A percentile compares a stretch with the other conserved stretches of the same genome.
Evolutionary conservation across 2,797 vertebrate genomes (phyloP).

Genomic region (Melanogrammus aeglefinus): DNA sequence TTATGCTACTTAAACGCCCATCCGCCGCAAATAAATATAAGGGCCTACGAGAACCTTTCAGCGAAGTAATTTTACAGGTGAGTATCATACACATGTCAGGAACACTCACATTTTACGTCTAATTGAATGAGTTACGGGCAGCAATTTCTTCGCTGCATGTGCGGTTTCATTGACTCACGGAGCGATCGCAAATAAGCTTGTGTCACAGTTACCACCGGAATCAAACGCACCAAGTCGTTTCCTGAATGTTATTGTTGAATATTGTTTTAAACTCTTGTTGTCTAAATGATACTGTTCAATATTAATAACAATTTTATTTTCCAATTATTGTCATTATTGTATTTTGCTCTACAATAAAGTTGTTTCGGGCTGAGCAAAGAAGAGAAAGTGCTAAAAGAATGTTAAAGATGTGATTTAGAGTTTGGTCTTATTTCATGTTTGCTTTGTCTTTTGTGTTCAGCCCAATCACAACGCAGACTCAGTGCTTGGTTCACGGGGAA

Average conservation of each 20-base stretch:
- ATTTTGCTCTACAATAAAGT: no score
- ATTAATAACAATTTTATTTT: no score
- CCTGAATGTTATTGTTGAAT: no score
- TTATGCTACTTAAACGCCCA: conserved; percentile 64
- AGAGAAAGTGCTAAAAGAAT: conserved; percentile 20
- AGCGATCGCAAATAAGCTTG: conserved; percentile 40
- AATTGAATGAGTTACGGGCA: conserved; percentile 54
- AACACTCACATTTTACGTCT: conserved; percentile 42
- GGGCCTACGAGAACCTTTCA: conserved; percentile 67
- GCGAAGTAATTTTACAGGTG: conserved; percentile 69
- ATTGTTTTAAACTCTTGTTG: no score
- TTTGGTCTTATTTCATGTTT: conserved; percentile 72
- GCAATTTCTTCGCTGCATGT: conserved; percentile 34
- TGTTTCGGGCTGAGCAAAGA: neutral
- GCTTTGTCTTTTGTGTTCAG: conserved; percentile 64
- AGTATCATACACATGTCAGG: conserved; percentile 63
- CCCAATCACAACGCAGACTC: conserved; percentile 57
- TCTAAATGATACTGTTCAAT: no score
- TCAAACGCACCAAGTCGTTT: neutral
- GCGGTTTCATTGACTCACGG: conserved; percentile 44
- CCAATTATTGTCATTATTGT: no score
- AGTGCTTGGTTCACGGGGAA: conserved; percentile 31
- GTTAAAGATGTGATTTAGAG: conserved; percentile 57
- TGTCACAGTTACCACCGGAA: neutral
- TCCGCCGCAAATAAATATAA: conserved; percentile 65